phyloP scores from a whole-genome alignment of 2,113 vertebrate genomes.

The Aphelocoma coerulescens region DNA sequence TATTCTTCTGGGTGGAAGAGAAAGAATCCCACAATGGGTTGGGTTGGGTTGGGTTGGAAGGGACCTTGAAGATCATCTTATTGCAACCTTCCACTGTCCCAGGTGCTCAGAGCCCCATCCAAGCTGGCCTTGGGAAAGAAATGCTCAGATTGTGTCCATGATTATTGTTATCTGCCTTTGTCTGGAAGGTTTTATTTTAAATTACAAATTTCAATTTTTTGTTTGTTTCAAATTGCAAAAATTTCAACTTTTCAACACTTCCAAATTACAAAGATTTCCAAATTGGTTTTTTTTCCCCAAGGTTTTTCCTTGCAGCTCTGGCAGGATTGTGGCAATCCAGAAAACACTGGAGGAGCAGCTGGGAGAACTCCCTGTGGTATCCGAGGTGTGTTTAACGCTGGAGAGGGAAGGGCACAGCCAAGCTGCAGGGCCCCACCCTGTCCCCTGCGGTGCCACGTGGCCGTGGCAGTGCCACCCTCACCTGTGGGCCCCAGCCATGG shows the following conservation, averaged over 20 bases:
- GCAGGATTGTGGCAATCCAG: neutral
- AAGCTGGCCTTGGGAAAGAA: neutral
- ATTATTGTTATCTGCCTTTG: neutral
- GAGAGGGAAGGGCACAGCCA: neutral
- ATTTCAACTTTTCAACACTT: neutral
- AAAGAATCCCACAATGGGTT: neutral
- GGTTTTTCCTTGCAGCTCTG: neutral
- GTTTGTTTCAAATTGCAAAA: neutral
- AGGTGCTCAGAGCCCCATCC: neutral
- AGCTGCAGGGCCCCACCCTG: accelerated
- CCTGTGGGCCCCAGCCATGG: slow-evolving; percentile 95
- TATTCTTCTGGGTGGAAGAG: neutral
- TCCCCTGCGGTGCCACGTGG: neutral
- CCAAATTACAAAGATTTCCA: neutral
- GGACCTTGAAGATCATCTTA: neutral
- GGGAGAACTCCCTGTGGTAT: neutral
- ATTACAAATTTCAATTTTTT: neutral
- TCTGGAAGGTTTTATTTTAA: neutral
- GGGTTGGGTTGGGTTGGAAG: neutral
- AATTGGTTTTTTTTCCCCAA: neutral
- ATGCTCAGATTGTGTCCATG: neutral
- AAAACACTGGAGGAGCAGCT: neutral
- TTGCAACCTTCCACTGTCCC: neutral
- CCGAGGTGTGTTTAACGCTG: neutral
- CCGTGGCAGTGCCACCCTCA: slow-evolving; percentile 53